Evolutionary conservation across 2,888 invertebrate species (phyloP).

Genomic region (Drosophila antonietae): DNA sequence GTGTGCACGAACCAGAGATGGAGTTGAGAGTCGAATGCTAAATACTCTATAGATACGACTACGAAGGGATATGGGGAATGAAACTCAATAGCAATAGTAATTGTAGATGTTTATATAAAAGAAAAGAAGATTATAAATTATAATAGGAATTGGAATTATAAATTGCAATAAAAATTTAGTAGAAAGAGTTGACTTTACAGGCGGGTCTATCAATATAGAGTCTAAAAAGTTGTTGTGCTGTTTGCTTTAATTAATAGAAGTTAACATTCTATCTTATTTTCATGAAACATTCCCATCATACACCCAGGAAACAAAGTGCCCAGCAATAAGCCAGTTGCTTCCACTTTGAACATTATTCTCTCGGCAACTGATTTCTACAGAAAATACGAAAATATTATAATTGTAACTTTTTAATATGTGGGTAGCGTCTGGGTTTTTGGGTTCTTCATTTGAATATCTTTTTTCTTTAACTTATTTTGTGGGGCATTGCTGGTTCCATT

Average conservation of each 20-base stretch:
- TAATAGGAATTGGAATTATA: too few species aligned
- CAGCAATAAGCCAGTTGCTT: neutral
- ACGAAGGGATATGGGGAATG: neutral
- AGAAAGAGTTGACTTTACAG: too few species aligned
- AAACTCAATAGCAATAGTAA: neutral
- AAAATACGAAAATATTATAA: conserved; percentile 9
- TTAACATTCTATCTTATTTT: neutral
- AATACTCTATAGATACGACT: neutral
- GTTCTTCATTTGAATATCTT: conserved; percentile 57
- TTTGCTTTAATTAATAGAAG: too few species aligned
- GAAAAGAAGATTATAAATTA: too few species aligned
- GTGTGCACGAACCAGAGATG: neutral
- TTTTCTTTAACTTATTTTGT: conserved; percentile 26
- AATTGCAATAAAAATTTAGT: too few species aligned
- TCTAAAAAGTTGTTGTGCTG: too few species aligned
- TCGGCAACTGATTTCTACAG: conserved; percentile 9
- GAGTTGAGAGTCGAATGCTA: neutral
- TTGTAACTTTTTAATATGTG: conserved; percentile 59
- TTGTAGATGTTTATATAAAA: too few species aligned
- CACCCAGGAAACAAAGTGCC: neutral
- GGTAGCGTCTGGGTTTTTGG: conserved; percentile 35
- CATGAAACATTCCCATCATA: neutral
- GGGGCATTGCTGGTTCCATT: conserved; percentile 5
- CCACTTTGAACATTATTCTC: neutral
- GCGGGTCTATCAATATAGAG: too few species aligned